Evolutionary conservation across 2,113 vertebrate genomes (phyloP).

Genomic region (Polypterus senegalus): DNA sequence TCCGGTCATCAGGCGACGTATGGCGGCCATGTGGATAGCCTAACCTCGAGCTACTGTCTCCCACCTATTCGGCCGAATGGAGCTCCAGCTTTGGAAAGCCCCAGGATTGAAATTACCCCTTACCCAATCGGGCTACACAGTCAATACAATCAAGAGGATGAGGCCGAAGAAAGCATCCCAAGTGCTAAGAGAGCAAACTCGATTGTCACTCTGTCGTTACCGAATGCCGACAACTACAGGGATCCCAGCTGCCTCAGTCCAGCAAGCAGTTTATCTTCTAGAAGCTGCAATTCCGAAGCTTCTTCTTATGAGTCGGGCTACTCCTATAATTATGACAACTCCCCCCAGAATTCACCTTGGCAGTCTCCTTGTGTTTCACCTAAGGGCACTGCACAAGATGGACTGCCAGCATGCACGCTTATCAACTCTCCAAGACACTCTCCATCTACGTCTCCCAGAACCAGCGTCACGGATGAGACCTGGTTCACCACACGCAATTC

Average conservation of each 20-base stretch:
- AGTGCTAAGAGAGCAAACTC: constrained; percentile 61
- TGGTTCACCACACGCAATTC: constrained; percentile 67
- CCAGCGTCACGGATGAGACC: constrained; percentile 71
- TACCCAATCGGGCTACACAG: constrained; percentile 60
- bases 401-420: constrained; percentile 72
- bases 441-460: constrained; percentile 71
- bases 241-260: constrained; percentile 89
- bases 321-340: constrained; percentile 79
- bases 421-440: constrained; percentile 73
- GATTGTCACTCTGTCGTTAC: constrained; percentile 78
- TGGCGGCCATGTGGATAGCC: constrained; percentile 54
- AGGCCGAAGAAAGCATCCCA: constrained; percentile 64
- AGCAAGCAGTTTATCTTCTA: constrained; percentile 85
- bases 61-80: constrained; percentile 65
- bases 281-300: constrained; percentile 90
- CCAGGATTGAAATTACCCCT: constrained; percentile 89
- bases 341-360: constrained; percentile 89
- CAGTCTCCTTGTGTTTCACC: constrained; percentile 92
- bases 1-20: constrained; percentile 68
- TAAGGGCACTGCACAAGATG: constrained; percentile 58
- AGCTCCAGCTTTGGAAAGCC: constrained; percentile 75
- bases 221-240: constrained; percentile 76
- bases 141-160: constrained; percentile 70
- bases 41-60: constrained; percentile 65
- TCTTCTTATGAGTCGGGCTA: constrained; percentile 91